Evolutionary conservation across 2,797 vertebrate species (phyloP).

Genomic region (Ceryle rudis): DNA sequence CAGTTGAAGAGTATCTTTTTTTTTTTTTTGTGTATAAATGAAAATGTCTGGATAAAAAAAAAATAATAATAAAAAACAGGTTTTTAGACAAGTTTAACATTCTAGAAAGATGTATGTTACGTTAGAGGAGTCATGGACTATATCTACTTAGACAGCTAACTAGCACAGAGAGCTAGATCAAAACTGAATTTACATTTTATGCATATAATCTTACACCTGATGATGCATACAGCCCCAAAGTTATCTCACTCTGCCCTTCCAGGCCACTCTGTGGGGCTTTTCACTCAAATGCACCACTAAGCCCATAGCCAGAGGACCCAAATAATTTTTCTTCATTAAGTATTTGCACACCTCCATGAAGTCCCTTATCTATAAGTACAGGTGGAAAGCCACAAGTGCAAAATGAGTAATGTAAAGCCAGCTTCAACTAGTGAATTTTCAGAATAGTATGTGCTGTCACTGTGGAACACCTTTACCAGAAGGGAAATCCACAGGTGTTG

Average conservation of each 20-base stretch:
- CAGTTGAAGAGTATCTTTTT: background rate
- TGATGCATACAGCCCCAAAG: background rate
- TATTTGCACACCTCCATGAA: background rate
- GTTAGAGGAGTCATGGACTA: no score
- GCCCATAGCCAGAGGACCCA: background rate
- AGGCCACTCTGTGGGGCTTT: background rate
- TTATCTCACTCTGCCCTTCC: background rate
- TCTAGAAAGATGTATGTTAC: background rate
- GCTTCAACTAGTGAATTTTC: background rate
- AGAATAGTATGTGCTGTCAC: background rate
- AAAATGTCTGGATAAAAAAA: background rate
- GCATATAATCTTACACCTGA: background rate
- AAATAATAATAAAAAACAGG: no score
- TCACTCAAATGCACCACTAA: background rate
- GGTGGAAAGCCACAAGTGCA: background rate
- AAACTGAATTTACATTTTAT: background rate
- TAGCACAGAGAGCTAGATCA: background rate
- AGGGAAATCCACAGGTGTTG: background rate
- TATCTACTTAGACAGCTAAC: background rate
- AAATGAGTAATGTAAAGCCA: background rate
- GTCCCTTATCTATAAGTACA: background rate
- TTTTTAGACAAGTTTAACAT: background rate
- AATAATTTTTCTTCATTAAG: background rate
- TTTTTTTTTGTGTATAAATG: background rate
- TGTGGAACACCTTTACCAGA: background rate